Evolutionary conservation across 2,888 invertebrate species (phyloP).

Genomic region (Opisthograptis luteolata): DNA sequence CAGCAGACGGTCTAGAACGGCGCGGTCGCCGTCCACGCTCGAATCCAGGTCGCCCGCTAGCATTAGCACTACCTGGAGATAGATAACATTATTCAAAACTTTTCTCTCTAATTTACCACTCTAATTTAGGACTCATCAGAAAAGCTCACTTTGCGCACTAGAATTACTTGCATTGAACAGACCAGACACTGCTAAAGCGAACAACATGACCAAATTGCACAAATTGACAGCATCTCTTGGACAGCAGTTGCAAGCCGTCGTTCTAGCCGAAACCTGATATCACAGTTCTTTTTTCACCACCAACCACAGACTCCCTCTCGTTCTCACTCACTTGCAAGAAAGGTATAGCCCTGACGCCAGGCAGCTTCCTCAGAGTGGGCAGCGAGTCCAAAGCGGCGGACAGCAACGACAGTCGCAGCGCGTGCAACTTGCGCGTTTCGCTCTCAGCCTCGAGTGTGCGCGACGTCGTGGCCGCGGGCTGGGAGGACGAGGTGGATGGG

Average conservation of each 20-base stretch:
- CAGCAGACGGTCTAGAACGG: slow-evolving; percentile 90
- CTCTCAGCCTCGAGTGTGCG: slow-evolving; percentile 69
- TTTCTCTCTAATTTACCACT: too few species aligned
- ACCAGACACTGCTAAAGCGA: too few species aligned
- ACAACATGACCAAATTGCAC: too few species aligned
- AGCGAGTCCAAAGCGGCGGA: slow-evolving; percentile 91
- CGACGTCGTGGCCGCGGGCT: slow-evolving; percentile 63
- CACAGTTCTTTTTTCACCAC: too few species aligned
- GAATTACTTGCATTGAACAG: too few species aligned
- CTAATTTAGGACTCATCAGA: too few species aligned
- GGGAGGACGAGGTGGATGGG: slow-evolving; percentile 64
- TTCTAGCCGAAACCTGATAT: too few species aligned
- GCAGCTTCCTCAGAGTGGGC: slow-evolving; percentile 89
- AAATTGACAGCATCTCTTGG: too few species aligned
- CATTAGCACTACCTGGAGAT: slow-evolving; percentile 91
- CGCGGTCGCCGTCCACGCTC: slow-evolving; percentile 91
- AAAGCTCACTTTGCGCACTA: too few species aligned
- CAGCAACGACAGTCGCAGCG: slow-evolving; percentile 88
- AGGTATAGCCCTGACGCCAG: slow-evolving; percentile 94
- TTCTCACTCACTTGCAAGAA: slow-evolving; percentile 90
- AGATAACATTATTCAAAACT: too few species aligned
- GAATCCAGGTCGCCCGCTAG: slow-evolving; percentile 95
- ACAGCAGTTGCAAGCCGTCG: too few species aligned
- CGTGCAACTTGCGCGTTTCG: slow-evolving; percentile 85
- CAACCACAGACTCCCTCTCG: too few species aligned